Evolutionary conservation across 2,113 vertebrate species (phyloP).

Genomic region (Xiphophorus couchianus): DNA sequence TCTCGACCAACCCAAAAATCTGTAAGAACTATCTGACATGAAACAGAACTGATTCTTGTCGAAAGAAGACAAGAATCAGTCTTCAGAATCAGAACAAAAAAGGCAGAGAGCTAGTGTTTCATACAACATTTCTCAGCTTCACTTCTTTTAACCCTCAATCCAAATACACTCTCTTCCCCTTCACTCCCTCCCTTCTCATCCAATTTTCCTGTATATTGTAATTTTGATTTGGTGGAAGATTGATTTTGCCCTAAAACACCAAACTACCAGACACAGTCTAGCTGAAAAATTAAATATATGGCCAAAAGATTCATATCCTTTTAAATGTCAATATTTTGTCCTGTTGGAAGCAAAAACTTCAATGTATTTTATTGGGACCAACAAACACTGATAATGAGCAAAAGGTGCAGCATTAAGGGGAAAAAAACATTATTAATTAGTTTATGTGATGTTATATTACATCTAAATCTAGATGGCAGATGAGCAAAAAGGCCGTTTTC

Average conservation of each 20-base stretch:
- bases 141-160: conserved; percentile 22
- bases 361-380: no score
- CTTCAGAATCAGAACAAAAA: neutral
- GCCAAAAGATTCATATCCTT: neutral
- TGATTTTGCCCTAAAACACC: conserved; percentile 57
- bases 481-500: neutral
- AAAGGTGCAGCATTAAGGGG: neutral
- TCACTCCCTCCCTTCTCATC: neutral
- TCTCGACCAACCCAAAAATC: neutral
- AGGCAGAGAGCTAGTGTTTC: neutral
- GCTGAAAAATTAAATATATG: neutral
- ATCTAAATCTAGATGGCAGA: conserved; percentile 16
- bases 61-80: neutral
- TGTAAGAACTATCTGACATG: neutral
- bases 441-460: neutral
- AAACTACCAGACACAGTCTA: conserved; percentile 39
- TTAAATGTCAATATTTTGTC: neutral
- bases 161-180: conserved; percentile 7
- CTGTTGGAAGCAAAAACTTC: neutral
- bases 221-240: conserved; percentile 45
- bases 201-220: conserved; percentile 21
- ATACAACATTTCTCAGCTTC: conserved; percentile 10
- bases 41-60: neutral
- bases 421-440: neutral
- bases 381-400: neutral